Conservation (phyloP, 2,797 vertebrate species). For the Amblyraja radiata region DNA sequence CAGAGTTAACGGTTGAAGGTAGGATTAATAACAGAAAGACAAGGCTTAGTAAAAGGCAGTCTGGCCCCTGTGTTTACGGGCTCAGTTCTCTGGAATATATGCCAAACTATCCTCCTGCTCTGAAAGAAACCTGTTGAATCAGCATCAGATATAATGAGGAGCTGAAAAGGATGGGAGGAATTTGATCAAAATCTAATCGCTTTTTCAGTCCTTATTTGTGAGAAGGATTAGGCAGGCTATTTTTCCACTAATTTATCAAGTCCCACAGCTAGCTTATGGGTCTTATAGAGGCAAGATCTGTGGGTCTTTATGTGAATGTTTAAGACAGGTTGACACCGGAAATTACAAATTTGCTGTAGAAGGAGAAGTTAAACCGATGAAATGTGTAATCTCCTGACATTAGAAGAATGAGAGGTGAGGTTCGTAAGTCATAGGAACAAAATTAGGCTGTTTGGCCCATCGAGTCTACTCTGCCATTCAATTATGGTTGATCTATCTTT, state of each 20-base stretch:
- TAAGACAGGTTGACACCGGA: background rate
- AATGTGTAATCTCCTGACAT: too few relatives aligned
- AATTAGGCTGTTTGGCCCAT: too few relatives aligned
- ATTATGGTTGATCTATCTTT: too few relatives aligned
- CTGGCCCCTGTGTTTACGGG: background rate
- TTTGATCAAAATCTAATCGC: background rate
- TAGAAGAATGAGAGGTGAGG: too few relatives aligned
- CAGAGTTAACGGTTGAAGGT: background rate
- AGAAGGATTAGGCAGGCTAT: background rate
- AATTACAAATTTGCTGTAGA: background rate
- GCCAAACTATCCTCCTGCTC: background rate
- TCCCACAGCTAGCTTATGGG: background rate
- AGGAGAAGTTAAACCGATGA: too few relatives aligned
- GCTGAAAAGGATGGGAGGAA: background rate
- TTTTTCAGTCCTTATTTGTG: background rate
- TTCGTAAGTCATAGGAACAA: too few relatives aligned
- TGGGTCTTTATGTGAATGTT: background rate
- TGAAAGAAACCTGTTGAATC: background rate
- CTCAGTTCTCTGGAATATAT: background rate
- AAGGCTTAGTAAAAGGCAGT: background rate
- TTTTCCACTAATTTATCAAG: background rate
- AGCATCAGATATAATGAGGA: background rate
- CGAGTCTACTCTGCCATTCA: too few relatives aligned
- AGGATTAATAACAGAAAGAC: background rate
- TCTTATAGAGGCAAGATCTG: background rate